Evolutionary conservation across 2,797 vertebrate species (phyloP).

Genomic region (Pempheris klunzingeri): DNA sequence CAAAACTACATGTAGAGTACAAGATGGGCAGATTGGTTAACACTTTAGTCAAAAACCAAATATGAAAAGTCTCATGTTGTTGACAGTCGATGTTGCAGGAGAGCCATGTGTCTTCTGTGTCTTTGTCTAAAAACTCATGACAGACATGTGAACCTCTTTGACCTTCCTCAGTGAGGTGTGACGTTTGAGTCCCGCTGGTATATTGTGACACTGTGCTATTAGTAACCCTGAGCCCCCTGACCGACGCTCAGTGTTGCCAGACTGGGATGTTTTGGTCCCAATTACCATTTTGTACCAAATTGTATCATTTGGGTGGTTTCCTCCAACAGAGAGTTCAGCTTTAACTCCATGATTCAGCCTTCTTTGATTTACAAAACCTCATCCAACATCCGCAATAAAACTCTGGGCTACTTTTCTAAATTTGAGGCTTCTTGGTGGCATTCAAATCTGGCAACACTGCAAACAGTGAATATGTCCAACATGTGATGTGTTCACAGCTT

Average conservation of each 20-base stretch:
- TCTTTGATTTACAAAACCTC: neutral
- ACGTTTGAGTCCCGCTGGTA: conserved; percentile 16
- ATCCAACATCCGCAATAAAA: neutral
- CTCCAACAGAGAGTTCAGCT: neutral
- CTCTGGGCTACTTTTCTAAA: neutral
- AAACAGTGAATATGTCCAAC: neutral
- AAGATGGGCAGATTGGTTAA: neutral
- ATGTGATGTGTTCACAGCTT: conserved; percentile 1
- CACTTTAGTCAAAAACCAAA: neutral
- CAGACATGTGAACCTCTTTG: too few relatives aligned
- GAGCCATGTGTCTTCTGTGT: neutral
- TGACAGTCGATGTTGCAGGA: neutral
- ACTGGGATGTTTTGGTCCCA: neutral
- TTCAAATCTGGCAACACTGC: conserved; percentile 3
- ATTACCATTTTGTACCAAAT: too few relatives aligned
- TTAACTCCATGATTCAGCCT: neutral
- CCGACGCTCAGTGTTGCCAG: conserved; percentile 11
- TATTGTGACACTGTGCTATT: neutral
- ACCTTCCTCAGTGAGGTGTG: neutral
- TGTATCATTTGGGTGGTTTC: neutral
- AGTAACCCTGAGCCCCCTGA: neutral
- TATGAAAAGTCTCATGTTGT: neutral
- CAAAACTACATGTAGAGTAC: neutral
- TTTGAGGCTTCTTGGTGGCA: neutral
- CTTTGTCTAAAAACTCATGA: neutral